These are phyloP conservation scores for Imbricaverruca yamaguchii DNA, from an alignment of 2,888 invertebrate species.

Conservation along the genomic window DNA sequence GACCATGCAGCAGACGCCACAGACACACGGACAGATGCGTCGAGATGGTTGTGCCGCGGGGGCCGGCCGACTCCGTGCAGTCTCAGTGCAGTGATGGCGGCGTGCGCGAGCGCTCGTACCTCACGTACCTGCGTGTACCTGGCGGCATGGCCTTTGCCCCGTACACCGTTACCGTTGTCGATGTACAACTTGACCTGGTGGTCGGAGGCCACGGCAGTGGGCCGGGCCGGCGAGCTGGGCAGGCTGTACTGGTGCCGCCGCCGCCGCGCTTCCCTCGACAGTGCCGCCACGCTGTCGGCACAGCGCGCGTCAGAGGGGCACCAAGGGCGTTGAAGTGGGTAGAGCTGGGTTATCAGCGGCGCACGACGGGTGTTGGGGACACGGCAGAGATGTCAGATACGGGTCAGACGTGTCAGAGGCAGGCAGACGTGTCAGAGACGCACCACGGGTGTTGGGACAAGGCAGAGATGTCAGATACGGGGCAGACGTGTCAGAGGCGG, in stretches of 20 bases:
- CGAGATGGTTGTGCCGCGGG: neutral
- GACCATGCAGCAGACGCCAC: no score
- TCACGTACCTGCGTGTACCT: constrained; percentile 1
- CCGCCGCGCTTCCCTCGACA: neutral
- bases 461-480: no score
- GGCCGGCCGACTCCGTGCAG: neutral
- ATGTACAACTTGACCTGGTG: constrained; percentile 93
- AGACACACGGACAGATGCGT: no score
- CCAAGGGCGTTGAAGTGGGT: no score
- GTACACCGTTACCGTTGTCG: constrained; percentile 73
- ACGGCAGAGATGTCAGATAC: no score
- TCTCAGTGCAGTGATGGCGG: neutral
- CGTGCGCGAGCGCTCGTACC: neutral
- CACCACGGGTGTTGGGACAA: no score
- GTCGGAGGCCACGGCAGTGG: constrained; percentile 38
- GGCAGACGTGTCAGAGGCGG: no score
- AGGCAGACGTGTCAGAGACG: no score
- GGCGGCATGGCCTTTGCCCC: constrained; percentile 32
- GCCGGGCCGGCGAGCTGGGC: constrained; percentile 44
- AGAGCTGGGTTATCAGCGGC: no score
- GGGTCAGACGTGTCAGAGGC: no score
- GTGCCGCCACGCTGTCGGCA: neutral
- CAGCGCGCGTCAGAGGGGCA: no score
- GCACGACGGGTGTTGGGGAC: no score
- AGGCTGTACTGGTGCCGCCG: constrained; percentile 26